Percentiles rank a stretch among this genome's conserved stretches.
Evolutionary conservation across 1,140 invertebrate species (phyloP).

Genomic region (Calephelis virginiensis): DNA sequence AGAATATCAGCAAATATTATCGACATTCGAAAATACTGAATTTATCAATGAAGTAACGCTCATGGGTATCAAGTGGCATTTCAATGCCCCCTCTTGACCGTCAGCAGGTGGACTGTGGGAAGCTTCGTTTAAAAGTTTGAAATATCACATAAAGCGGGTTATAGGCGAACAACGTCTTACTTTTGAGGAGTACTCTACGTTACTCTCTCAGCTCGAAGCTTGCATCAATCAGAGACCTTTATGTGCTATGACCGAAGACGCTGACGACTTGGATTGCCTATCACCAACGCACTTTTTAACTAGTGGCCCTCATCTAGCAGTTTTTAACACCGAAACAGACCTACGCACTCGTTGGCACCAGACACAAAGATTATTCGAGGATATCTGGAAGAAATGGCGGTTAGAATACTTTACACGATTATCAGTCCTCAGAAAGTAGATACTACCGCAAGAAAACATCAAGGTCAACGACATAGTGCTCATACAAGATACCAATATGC

Average conservation of each 20-base stretch:
- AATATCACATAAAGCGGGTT: conserved; percentile 20
- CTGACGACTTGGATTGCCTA: conserved; percentile 14
- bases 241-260: conserved; percentile 14
- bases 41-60: too few relatives aligned
- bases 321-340: conserved; percentile 8
- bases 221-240: conserved; percentile 17
- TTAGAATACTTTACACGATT: conserved; percentile 19
- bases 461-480: conserved; percentile 23
- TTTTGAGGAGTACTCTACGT: conserved; percentile 16
- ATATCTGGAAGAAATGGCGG: conserved; percentile 24
- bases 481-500: conserved; percentile 22
- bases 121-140: conserved; percentile 11
- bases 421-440: conserved; percentile 20
- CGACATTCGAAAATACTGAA: too few relatives aligned
- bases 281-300: conserved; percentile 20
- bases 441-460: conserved; percentile 20
- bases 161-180: conserved; percentile 17
- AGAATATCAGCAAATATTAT: too few relatives aligned
- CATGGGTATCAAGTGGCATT: too few relatives aligned
- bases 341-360: conserved; percentile 18
- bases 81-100: too few relatives aligned
- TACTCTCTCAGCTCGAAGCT: conserved; percentile 15
- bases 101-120: too few relatives aligned
- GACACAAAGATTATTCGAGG: conserved; percentile 18
- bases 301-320: conserved; percentile 13